Percentiles rank a stretch among this genome's conserved stretches.
Conservation (phyloP, 2,797 vertebrate species). For the Neosilurus mollespiculum region DNA sequence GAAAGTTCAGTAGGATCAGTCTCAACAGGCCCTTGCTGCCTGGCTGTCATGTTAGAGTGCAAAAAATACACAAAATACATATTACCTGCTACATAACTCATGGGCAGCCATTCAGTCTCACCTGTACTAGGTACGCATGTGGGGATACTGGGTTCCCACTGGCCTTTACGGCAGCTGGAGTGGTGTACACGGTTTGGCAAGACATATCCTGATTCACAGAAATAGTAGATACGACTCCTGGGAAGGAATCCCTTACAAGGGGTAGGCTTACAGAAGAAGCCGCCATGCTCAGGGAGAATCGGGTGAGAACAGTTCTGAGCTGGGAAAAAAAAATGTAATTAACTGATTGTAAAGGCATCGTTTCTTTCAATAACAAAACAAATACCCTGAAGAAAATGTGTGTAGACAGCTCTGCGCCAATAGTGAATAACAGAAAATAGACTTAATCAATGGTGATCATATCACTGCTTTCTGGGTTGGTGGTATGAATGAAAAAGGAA, state of each 20-base stretch:
- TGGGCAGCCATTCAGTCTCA: conserved; percentile 43
- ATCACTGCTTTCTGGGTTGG: neutral
- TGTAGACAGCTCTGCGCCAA: too few relatives aligned
- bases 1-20: too few relatives aligned
- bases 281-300: conserved; percentile 68
- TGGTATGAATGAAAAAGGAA: neutral
- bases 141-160: conserved; percentile 62
- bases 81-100: neutral
- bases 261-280: conserved; percentile 73
- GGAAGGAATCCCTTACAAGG: conserved; percentile 71
- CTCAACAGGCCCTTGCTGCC: too few relatives aligned
- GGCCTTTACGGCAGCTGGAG: conserved; percentile 65
- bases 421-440: neutral
- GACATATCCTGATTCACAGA: conserved; percentile 70
- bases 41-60: too few relatives aligned
- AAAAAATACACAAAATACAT: neutral
- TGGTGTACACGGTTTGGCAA: conserved; percentile 36
- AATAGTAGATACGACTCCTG: conserved; percentile 66
- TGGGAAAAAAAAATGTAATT: conserved; percentile 30
- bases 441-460: neutral
- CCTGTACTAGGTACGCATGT: conserved; percentile 65
- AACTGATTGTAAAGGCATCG: neutral
- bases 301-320: conserved; percentile 74
- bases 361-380: neutral
- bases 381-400: neutral